Base-by-base conservation (phyloP, 2,797 vertebrate species). In the Pseudomugil gertrudae region DNA sequence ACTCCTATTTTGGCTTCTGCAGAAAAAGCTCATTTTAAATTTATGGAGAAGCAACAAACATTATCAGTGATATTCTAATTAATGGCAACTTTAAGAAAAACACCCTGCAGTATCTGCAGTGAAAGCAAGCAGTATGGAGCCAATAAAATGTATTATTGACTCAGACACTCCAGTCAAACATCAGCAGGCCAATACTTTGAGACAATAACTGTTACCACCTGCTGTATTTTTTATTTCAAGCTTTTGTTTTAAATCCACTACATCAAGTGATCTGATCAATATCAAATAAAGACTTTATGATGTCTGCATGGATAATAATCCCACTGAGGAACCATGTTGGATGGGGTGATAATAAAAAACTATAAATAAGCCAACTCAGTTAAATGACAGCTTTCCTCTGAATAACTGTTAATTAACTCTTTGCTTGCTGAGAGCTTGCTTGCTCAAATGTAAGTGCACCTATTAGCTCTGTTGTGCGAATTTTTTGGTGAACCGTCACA, bases 191-290 rank as follows among this genome's bases (percentile, higher is more conserved):
- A 38, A 64, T 63, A 60, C 77, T 85, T 60, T 57, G 63, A 9
- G 24, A 79, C 72, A 83, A 83, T 83, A 87, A 90, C 76, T 86
- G 66, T 69, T 29, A 17, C 60, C 65, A 50, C 69, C 79, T 76
- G 83, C 75, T 74, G 59, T 65, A 61, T 53, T 17, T 76, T 76
- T 74, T 45, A 68, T 80, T 78, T 68, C 35, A 70, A 60, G 73
- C 50, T 72, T 70, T 62, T 82, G 43, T 47, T 72, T 69, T 69
- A 74, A 67, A 33, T 66, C 47, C 69, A 57, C 70, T 10, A 27
- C 74, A 73, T 83, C 79, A 74, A 56, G 53, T 82, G 72, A 76
- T 57, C 48, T 83, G 71, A 91, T 94, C 91, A 86, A 94, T 92
- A 92, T 74, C 79, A 80, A 92, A 86, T 93, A 82, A 40, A 90